Base-by-base conservation (phyloP, 2,888 invertebrate species). In the Drosophila imparisetae region DNA sequence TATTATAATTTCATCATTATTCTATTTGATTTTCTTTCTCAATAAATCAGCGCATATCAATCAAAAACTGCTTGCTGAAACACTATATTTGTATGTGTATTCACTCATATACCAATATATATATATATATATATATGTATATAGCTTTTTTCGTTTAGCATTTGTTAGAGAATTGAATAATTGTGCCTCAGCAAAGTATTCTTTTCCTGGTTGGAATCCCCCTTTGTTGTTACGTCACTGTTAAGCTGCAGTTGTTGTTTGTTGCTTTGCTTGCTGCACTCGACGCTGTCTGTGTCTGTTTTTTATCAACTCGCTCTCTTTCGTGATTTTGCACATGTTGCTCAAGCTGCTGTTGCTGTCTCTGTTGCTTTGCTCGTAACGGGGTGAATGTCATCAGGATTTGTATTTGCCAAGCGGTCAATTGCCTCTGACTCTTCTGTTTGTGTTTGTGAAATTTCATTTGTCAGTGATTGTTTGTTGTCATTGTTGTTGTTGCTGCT, bases 361-460 rank as follows among this genome's bases (percentile, higher is more conserved):
- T 7, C 38, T 42, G 63, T 36, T 66, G 62, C 50, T 66, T 53
- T 67, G 74, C 73, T 83, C 82, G 88, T 88, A 90, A 90, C 89
- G 91, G 90, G 91, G 91, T 91, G 91, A 91, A 91, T 91, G 91
- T 91, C 91, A 91, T 90, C 91, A 89, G 91, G 90, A 91, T 89
- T 90, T 78, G 76, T 83, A 73, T 83, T 81, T 75, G 75, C 71
- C 70, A 78, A 77, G 81, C 85, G 89, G 87, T 90, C 91, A 89
- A 83, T 81, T 84, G 90, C 88, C 88, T 90, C 72, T 86, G 75
- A 45, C 64, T 75, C 78, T 75, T 67, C 79, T 36, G 42, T 13
- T 72, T 78, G 72, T 66, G 78, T 66, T 80, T 67, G 72, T 77
- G 80, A 71, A 81, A 81, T 85, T 85, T 69, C 66, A 78, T 84